Evolutionary conservation across 2,888 invertebrate species (phyloP), one percentile per base, ranked within the genome.

Genomic region (Tinea trinotella): DNA sequence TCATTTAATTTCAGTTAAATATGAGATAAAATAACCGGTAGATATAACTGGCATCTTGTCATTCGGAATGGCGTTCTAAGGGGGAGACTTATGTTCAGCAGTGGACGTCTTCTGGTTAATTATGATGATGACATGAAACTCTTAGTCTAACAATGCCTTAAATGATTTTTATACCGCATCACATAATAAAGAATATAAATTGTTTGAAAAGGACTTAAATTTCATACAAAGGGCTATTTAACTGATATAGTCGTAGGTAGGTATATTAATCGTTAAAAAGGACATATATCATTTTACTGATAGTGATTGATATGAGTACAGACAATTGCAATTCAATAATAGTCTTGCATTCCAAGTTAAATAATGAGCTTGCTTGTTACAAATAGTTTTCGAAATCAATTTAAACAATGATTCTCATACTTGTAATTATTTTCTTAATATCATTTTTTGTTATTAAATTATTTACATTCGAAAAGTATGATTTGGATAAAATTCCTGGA

Each of bases 401-500:
- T 30, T 30, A 7, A 30, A 13, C 7, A 6, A 40, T 40, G 40
- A 3, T 17, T 6, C 6, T 17, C 10, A 40, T 40, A 40, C 3
- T 40, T 40, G 17, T 12, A 5, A 2, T 48, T 6, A 18, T 48
- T 17, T 15, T 48, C 18, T 9, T 17, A 10, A 48, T 18, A 17
- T 10, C 10, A 19, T 18, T 18, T 18, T 48, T n/a, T 13, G 18
- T 48, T 12, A 7, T 48, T 4, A 48, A 48, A 18, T 5, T 40
- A 9, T 5, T 40, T 17, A 40, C 40, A 12, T 30, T 30, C n/a
- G 30, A 48, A 7, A 48, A 48, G 48, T 48, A 48, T 48, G 48
- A 48, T 20, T 10, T 59, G 3, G 55, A 55, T 1, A 57, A 57
- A 54, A 48, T 61, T n/a, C 59, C 60, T 0, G 61, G 60, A n/a